phyloP scores from a whole-genome alignment of 1,140 invertebrate species.

The Microplitis demolitor region DNA sequence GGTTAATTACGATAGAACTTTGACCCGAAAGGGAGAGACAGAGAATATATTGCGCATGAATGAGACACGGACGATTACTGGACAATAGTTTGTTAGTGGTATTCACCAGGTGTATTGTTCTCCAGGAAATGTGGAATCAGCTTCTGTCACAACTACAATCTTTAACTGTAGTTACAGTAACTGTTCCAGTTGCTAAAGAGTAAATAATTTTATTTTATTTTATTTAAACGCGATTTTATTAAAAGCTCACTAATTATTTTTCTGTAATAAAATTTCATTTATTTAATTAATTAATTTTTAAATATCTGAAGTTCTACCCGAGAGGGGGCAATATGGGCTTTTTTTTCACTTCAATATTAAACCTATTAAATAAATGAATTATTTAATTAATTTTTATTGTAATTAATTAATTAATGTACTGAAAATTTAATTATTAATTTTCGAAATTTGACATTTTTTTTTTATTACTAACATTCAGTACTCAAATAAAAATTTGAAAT shows the following conservation, averaged over 20 bases:
- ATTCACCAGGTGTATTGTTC: conserved; percentile 60
- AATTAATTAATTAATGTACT: too few relatives aligned
- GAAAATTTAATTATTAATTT: too few relatives aligned
- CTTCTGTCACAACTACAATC: conserved; percentile 34
- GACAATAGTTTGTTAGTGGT: conserved; percentile 62
- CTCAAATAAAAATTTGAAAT: too few relatives aligned
- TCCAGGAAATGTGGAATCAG: conserved; percentile 53
- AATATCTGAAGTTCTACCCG: too few relatives aligned
- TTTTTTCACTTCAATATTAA: too few relatives aligned
- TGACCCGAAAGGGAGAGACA: conserved; percentile 1
- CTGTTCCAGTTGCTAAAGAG: background rate
- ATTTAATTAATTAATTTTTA: too few relatives aligned
- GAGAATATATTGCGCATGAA: conserved; percentile 22
- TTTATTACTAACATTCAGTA: too few relatives aligned
- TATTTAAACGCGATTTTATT: background rate
- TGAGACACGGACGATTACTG: conserved; percentile 53
- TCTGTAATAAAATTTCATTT: too few relatives aligned
- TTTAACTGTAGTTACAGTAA: background rate
- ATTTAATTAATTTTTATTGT: too few relatives aligned
- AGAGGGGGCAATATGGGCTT: too few relatives aligned
- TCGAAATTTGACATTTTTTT: too few relatives aligned
- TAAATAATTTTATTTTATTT: background rate
- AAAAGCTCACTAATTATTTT: background rate
- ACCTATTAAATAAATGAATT: too few relatives aligned
- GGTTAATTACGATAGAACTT: conserved; percentile 2